These are phyloP conservation scores for Hystrix brachyura DNA, from an alignment of 2,113 vertebrate genomes.

Conservation along the genomic window DNA sequence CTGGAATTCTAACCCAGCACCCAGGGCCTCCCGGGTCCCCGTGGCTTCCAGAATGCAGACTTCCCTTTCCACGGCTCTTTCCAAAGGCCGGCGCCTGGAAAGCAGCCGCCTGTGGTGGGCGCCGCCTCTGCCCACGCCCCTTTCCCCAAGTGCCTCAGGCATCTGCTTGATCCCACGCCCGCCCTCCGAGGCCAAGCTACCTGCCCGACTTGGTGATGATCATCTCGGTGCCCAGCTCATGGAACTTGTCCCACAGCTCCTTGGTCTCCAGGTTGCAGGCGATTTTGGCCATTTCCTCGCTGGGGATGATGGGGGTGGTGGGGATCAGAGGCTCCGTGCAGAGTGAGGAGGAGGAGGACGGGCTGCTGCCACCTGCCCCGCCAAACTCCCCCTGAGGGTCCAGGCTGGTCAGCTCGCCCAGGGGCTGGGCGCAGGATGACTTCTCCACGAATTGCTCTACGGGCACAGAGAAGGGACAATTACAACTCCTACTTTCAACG, in stretches of 20 bases:
- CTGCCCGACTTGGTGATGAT: slow-evolving; percentile 99
- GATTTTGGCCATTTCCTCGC: slow-evolving; percentile 99
- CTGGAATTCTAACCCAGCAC: background rate
- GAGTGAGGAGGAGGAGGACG: slow-evolving; percentile 90
- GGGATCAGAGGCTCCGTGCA: slow-evolving; percentile 98
- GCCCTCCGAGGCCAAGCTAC: slow-evolving; percentile 81
- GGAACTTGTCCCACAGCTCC: slow-evolving; percentile 99
- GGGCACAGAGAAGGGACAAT: background rate
- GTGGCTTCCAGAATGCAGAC: background rate
- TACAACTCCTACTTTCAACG: background rate
- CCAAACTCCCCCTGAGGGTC: slow-evolving; percentile 92
- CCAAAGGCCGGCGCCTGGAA: background rate
- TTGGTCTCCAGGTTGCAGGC: slow-evolving; percentile 98
- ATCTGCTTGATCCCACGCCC: background rate
- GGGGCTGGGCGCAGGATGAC: slow-evolving; percentile 93
- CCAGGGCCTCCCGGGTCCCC: background rate
- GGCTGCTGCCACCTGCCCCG: slow-evolving; percentile 77
- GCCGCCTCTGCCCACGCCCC: background rate
- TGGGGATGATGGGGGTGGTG: slow-evolving; percentile 94
- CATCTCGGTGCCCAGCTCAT: slow-evolving; percentile 99
- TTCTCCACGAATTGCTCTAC: slow-evolving; percentile 99
- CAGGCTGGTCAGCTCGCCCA: slow-evolving; percentile 93
- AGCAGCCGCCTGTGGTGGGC: background rate
- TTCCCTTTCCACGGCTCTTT: background rate
- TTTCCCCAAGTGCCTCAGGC: background rate